phyloP scores from a whole-genome alignment of 1,140 invertebrate species.

The Nasonia vitripennis region DNA sequence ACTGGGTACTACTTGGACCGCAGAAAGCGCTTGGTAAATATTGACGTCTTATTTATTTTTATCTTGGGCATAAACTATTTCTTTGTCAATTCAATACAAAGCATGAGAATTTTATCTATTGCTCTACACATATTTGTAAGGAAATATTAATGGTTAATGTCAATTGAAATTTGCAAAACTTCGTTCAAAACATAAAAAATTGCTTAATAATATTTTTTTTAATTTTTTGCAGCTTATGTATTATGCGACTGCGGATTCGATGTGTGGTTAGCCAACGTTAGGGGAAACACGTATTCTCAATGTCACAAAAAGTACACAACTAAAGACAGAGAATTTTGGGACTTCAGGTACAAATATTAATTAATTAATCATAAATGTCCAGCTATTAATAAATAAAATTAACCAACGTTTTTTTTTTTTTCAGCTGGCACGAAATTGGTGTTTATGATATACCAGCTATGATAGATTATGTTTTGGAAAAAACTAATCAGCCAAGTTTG shows the following conservation, averaged over 20 bases:
- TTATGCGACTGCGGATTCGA: conserved; percentile 82
- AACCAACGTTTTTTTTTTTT: conserved; percentile 30
- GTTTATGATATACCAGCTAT: conserved; percentile 77
- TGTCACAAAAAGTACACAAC: conserved; percentile 77
- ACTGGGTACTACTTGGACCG: conserved; percentile 84
- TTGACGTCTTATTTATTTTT: conserved; percentile 26
- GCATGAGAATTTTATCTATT: neutral
- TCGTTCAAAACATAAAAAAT: neutral
- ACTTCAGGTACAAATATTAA: conserved; percentile 72
- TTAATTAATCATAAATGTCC: neutral
- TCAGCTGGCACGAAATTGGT: conserved; percentile 77
- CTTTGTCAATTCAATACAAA: neutral
- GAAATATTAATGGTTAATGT: neutral
- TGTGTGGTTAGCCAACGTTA: conserved; percentile 85
- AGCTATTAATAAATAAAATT: neutral
- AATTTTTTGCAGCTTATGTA: conserved; percentile 74
- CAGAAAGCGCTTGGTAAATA: conserved; percentile 79
- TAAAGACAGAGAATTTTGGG: conserved; percentile 78
- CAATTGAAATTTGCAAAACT: too few species aligned
- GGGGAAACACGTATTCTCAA: conserved; percentile 83
- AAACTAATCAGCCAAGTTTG: conserved; percentile 73
- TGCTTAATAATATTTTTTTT: conserved; percentile 11
- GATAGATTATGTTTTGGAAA: conserved; percentile 77
- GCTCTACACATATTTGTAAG: neutral
- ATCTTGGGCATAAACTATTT: neutral